Evolutionary conservation across 2,797 vertebrate genomes (phyloP), one percentile per base, ranked within the genome.

Genomic region (Tiaroga cobitis): DNA sequence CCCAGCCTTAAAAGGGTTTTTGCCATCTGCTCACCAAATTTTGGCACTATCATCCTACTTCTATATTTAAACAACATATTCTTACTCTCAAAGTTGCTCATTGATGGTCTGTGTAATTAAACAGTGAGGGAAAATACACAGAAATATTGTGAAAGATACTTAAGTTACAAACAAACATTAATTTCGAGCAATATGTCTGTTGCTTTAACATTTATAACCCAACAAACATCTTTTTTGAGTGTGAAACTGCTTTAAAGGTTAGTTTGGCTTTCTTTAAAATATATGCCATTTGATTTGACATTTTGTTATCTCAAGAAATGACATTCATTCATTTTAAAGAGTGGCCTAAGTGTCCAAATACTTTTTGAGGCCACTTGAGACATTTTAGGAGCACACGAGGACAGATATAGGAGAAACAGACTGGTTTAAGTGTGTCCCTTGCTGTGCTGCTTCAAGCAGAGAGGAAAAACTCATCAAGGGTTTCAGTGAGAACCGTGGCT

Each of bases 21-120:
- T 43, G 61, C 65, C 43, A 81, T 26, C 79, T 39, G 63, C 34
- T 54, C 11, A 9, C 19, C 46, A 89, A 88, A 89, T 89, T 67
- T 82, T 56, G 80, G 3, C 75, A 67, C 18, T 16, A 39, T 65
- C 54, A 46, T 46, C 41, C 8, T 15, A 29, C 39, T 80, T 24
- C 19, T 67, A 32, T 67, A 67, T 49, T 79, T 63, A 41, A 24
- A 77, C 46, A 54, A 37, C 21, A 41, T 41, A 26, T 41, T 70
- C 16, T 56, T 56, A 39, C 43, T 19, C 3, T 21, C 3, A 37
- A 29, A 69, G 46, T 26, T 13, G 9, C 9, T 69, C 46, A 54
- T 21, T 68, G 46, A 54, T n/a, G 21, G 39, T 77, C 54, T 61
- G 24, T 41, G 19, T 76, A 24, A n/a, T 37, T 56, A 26, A 26